phyloP scores from a whole-genome alignment of 2,113 vertebrate species.

The Motacilla alba region DNA sequence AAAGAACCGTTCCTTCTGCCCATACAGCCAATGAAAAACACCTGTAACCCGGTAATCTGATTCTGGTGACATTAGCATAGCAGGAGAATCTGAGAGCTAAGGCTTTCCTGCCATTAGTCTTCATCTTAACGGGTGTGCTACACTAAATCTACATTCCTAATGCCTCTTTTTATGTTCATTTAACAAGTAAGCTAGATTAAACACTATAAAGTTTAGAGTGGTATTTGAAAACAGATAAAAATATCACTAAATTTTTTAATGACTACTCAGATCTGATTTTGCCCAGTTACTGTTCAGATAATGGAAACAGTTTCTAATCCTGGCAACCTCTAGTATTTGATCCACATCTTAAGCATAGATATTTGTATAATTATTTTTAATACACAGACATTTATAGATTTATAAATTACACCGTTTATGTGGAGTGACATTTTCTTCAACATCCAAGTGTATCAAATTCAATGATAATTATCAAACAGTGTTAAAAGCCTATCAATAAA shows the following conservation, averaged over 20 bases:
- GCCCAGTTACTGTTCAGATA: background rate
- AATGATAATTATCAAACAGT: background rate
- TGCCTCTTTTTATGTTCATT: constrained; percentile 26
- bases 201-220: constrained; percentile 11
- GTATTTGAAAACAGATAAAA: constrained; percentile 57
- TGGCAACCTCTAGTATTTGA: background rate
- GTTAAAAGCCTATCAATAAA: constrained; percentile 1
- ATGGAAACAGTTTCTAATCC: background rate
- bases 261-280: constrained; percentile 22
- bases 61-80: background rate
- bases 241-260: constrained; percentile 7
- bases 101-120: constrained; percentile 13
- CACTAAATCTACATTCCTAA: constrained; percentile 30
- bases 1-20: background rate
- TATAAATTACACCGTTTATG: background rate
- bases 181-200: constrained; percentile 43
- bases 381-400: background rate
- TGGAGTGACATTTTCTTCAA: background rate
- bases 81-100: background rate
- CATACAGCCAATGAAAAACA: background rate
- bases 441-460: background rate
- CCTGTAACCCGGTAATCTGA: background rate
- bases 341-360: background rate
- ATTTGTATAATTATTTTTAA: constrained; percentile 6
- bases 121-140: background rate